These are phyloP conservation scores for Podocnemis expansa DNA, from an alignment of 2,113 vertebrate genomes.

Conservation along the genomic window DNA sequence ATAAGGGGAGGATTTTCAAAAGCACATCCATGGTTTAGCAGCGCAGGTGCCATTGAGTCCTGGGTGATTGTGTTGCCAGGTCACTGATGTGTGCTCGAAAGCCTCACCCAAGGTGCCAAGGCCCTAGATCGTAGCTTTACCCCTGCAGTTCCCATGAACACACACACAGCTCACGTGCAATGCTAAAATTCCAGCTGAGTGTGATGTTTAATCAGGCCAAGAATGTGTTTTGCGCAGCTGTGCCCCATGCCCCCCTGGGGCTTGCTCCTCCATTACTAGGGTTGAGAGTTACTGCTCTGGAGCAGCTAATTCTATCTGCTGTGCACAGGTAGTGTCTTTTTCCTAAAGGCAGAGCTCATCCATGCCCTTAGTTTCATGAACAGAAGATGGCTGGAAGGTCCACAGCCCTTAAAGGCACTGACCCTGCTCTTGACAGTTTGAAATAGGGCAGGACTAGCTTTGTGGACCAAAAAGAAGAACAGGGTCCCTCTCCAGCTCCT, in stretches of 20 bases:
- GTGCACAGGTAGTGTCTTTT: background rate
- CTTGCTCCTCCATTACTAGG: background rate
- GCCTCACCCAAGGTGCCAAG: background rate
- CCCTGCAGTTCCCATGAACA: background rate
- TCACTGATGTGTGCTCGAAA: background rate
- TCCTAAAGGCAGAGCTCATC: background rate
- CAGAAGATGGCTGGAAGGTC: background rate
- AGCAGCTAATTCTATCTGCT: rapidly evolving
- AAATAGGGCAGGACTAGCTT: background rate
- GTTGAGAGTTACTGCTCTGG: background rate
- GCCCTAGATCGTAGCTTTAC: background rate
- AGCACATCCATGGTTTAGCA: background rate
- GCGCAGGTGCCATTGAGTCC: background rate
- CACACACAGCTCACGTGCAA: rapidly evolving
- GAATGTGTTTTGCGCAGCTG: background rate
- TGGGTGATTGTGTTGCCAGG: background rate
- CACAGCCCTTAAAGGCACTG: background rate
- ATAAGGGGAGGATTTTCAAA: background rate
- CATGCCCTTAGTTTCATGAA: background rate
- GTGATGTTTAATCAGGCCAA: background rate
- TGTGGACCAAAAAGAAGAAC: rapidly evolving
- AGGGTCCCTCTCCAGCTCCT: background rate
- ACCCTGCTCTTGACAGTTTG: background rate
- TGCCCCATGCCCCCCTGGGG: background rate
- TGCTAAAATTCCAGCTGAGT: rapidly evolving